A percentile compares a stretch with the other conserved stretches of the same genome.
phyloP scores from a whole-genome alignment of 1,140 invertebrate species.

The Argopecten irradians region DNA sequence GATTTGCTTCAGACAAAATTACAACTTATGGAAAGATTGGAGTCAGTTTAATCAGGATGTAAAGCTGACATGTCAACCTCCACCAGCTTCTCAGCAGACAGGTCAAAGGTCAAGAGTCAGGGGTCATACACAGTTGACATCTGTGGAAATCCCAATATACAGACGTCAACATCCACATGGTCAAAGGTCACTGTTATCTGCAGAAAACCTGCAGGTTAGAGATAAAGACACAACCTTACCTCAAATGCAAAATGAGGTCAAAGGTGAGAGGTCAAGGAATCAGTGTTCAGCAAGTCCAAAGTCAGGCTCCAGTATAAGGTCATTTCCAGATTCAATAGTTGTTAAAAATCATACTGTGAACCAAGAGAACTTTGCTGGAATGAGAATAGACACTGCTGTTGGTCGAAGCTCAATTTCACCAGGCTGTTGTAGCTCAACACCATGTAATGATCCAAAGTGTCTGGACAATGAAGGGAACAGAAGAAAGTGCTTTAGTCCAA shows the following conservation, averaged over 20 bases:
- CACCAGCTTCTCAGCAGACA: background rate
- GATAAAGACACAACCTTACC: background rate
- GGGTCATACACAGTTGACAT: background rate
- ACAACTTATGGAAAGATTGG: constrained; percentile 29
- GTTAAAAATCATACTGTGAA: background rate
- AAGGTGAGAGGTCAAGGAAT: background rate
- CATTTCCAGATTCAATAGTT: background rate
- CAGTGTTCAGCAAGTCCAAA: background rate
- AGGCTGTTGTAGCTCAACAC: background rate
- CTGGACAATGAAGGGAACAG: background rate
- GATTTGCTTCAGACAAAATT: constrained; percentile 40
- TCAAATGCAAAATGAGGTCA: background rate
- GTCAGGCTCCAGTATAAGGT: background rate
- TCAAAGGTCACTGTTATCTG: background rate
- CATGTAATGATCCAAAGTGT: background rate
- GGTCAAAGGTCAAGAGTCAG: background rate
- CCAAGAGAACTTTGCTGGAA: background rate
- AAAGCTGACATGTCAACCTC: constrained; percentile 36
- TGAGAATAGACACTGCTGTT: background rate
- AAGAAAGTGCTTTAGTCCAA: background rate
- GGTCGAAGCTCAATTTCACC: background rate
- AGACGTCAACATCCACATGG: background rate
- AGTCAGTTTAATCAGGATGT: constrained; percentile 44
- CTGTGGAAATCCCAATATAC: background rate
- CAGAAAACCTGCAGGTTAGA: background rate